phyloP scores from a whole-genome alignment of 2,797 vertebrate genomes.

The Rhynchonycteris naso region DNA sequence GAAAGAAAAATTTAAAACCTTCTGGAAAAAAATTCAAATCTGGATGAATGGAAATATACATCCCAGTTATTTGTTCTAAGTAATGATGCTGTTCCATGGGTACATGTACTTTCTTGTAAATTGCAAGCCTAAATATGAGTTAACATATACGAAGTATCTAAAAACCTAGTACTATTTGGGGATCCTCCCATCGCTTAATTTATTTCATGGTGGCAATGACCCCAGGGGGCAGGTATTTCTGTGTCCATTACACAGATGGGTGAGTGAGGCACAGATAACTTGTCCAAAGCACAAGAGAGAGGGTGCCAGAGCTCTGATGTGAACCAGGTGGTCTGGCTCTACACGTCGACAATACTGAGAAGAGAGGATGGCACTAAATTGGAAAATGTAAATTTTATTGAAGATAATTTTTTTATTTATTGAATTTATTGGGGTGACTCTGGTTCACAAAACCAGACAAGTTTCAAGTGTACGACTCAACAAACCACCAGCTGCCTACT shows the following conservation, averaged over 20 bases:
- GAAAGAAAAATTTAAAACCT: neutral
- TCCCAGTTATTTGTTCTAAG: neutral
- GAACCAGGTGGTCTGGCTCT: neutral
- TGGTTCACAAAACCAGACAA: no score
- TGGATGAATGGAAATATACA: neutral
- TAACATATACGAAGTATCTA: fast-evolving
- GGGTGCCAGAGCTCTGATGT: neutral
- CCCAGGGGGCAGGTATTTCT: fast-evolving
- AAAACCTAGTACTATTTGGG: neutral
- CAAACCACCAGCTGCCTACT: no score
- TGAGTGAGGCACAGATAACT: neutral
- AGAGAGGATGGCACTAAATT: neutral
- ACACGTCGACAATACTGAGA: neutral
- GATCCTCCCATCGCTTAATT: neutral
- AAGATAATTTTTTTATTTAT: no score
- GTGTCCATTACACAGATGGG: neutral
- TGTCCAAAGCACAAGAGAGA: neutral
- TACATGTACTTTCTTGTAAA: neutral
- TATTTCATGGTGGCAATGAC: neutral
- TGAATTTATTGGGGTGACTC: no score
- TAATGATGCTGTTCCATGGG: neutral
- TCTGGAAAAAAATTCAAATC: neutral
- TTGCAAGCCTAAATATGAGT: neutral
- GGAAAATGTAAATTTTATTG: neutral
- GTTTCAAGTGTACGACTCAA: no score